A percentile compares a stretch with the other conserved stretches of the same genome.
Evolutionary conservation across 2,797 vertebrate genomes (phyloP).

Genomic region (Pachyuromys duprasi): DNA sequence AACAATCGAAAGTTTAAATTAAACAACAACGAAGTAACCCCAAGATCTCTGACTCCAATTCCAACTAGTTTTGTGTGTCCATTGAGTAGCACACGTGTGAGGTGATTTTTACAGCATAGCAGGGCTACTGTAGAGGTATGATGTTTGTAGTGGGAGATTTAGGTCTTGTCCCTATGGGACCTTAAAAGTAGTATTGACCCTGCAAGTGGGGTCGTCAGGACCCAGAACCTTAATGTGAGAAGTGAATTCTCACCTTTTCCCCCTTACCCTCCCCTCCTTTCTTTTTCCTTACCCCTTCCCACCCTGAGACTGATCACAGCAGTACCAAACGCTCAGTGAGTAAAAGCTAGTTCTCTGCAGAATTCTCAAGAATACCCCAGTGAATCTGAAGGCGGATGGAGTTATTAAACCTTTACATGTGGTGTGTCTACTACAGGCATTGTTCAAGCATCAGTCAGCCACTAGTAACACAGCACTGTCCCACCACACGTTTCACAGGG

Average conservation of each 20-base stretch:
- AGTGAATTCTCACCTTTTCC: neutral
- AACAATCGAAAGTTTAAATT: neutral
- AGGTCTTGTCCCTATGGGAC: neutral
- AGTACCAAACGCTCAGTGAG: neutral
- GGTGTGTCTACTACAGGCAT: neutral
- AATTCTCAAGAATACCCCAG: slow-evolving; percentile 7
- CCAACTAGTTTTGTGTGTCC: neutral
- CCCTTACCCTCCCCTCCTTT: neutral
- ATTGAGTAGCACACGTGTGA: neutral
- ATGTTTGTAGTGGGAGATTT: neutral
- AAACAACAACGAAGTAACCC: neutral
- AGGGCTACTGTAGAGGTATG: neutral
- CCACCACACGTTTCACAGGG: neutral
- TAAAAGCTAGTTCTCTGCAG: neutral
- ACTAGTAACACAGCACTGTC: neutral
- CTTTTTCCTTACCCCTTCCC: neutral
- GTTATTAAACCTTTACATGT: neutral
- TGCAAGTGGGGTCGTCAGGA: neutral
- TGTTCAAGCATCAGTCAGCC: neutral
- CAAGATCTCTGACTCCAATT: neutral
- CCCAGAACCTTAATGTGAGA: neutral
- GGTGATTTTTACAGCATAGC: neutral
- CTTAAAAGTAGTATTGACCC: neutral
- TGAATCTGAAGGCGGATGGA: neutral
- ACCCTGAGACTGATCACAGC: neutral